These are phyloP conservation scores for Hedychridium roseum DNA, from an alignment of 2,888 invertebrate genomes.

Conservation along the genomic window DNA sequence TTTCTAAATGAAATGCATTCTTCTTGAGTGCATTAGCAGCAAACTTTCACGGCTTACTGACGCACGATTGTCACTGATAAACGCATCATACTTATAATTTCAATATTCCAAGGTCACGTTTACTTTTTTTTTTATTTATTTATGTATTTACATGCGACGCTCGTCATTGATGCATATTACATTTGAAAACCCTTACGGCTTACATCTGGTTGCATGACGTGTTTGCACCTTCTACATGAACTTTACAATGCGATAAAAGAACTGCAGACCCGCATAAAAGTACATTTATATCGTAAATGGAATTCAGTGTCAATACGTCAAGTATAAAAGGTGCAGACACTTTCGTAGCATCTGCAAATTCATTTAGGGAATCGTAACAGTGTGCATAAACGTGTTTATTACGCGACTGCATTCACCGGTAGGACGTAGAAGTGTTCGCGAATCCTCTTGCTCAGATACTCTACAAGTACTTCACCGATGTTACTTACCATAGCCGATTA, in stretches of 20 bases:
- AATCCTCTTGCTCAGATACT: slow-evolving; percentile 35
- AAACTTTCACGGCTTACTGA: no score
- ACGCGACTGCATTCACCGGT: slow-evolving; percentile 47
- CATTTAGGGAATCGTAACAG: slow-evolving; percentile 28
- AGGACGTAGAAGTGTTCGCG: slow-evolving; percentile 41
- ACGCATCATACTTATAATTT: no score
- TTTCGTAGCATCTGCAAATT: slow-evolving; percentile 25
- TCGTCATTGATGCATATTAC: no score
- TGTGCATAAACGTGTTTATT: slow-evolving; percentile 32
- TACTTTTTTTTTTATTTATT: slow-evolving; percentile 12
- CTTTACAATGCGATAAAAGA: not conserved
- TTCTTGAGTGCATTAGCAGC: no score
- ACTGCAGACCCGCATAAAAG: not conserved
- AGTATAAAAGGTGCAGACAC: slow-evolving; percentile 28
- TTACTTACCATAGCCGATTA: no score
- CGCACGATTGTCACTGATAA: no score
- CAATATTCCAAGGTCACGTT: no score
- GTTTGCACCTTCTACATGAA: slow-evolving; percentile 32
- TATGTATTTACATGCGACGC: no score
- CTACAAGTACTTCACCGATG: no score
- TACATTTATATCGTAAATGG: slow-evolving; percentile 7
- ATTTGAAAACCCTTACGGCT: slow-evolving; percentile 33
- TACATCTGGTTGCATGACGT: slow-evolving; percentile 37
- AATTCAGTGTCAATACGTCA: slow-evolving; percentile 1
- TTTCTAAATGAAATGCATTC: no score